Conservation (phyloP, 2,888 invertebrate genomes). For the Noctua fimbriata region DNA sequence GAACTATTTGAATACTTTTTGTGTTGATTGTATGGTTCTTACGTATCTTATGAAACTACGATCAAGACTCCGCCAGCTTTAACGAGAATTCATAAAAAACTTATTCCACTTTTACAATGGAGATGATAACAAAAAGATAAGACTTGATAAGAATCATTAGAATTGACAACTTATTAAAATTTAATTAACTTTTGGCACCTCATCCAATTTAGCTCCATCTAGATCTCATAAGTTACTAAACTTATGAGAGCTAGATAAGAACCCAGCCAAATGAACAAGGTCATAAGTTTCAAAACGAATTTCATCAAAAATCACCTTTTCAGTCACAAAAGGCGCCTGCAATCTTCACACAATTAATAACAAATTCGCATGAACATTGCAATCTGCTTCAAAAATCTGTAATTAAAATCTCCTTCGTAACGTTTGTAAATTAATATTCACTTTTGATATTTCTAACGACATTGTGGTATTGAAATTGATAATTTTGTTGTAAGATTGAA, state of each 20-base stretch:
- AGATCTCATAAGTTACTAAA: background rate
- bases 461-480: slow-evolving; percentile 21
- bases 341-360: slow-evolving; percentile 34
- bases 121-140: background rate
- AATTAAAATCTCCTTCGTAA: slow-evolving; percentile 34
- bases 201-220: background rate
- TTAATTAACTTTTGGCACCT: background rate
- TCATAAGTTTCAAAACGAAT: slow-evolving; percentile 23
- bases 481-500: slow-evolving; percentile 7
- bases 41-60: background rate
- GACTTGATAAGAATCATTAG: background rate
- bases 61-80: background rate
- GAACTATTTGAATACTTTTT: background rate
- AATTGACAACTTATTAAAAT: background rate
- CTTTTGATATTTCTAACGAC: slow-evolving; percentile 35
- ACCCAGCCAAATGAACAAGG: slow-evolving; percentile 6
- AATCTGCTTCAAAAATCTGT: slow-evolving; percentile 41
- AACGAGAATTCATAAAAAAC: background rate
- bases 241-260: background rate
- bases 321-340: slow-evolving; percentile 25
- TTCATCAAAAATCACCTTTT: slow-evolving; percentile 35
- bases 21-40: background rate
- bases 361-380: slow-evolving; percentile 28
- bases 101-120: background rate
- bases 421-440: slow-evolving; percentile 31